Base-by-base conservation (phyloP, 2,797 vertebrate genomes). In the Brotula barbata region DNA sequence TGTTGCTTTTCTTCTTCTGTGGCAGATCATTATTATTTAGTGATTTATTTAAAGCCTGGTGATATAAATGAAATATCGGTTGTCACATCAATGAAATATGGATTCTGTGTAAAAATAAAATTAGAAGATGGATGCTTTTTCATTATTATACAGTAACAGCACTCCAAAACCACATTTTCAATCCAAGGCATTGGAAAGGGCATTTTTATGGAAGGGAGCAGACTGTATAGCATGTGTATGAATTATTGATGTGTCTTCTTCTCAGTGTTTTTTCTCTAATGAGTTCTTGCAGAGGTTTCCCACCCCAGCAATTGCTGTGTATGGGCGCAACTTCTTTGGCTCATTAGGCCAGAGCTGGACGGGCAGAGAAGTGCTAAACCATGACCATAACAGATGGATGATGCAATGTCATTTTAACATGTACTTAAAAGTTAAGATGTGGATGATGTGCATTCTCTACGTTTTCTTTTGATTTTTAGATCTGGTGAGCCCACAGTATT, bases 201-300 rank as follows among this genome's bases (percentile, higher is more conserved):
- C 2, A 20, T 68, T 72, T 43, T 42, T 43, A 37, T 23, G 58
- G 42, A 45, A 28, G 40, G 43, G 39, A 49, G 57, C 58, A 64
- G 68, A 58, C 54, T 50, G 19, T 46, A 60, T 81, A 76, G 33
- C 20, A 19, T 60, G 60, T 62, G 10, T 68, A 68, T 88, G 59
- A 85, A 83, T 87, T 82, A 84, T 85, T 74, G 15, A 85, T 83
- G 64, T 10, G 15, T 58, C 58, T 36, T 76, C 28, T 49, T 58
- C 14, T 67, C 45, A 39, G 58, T 58, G 47, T 64, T 71, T 68
- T 74, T 22, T 73, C 50, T 70, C 56, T 37, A 39, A 37, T 69
- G 49, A 79, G 63, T 72, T 65, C 45, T 63, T 79, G 71, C 50
- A 40, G 50, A 49, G 28, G 74, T 64, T 53, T n/a, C 6, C 59